Evolutionary conservation across 1,140 invertebrate genomes (phyloP).

Genomic region (Rhopalosiphum padi): DNA sequence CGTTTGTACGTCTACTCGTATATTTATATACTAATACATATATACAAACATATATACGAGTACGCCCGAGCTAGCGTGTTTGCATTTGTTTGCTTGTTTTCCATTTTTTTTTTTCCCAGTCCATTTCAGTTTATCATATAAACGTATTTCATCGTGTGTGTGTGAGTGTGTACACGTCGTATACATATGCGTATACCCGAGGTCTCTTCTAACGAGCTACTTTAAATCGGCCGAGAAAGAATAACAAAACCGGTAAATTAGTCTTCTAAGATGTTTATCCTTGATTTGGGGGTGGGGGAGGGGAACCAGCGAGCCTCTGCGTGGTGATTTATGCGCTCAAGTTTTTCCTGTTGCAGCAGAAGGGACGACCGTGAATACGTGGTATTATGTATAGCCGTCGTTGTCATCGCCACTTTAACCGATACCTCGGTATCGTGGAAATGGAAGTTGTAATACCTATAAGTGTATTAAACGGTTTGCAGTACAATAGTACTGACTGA

Average conservation of each 20-base stretch:
- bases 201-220: neutral
- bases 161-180: neutral
- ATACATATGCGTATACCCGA: neutral
- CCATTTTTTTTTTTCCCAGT: neutral
- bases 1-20: neutral
- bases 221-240: slow-evolving; percentile 26
- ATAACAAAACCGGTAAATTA: slow-evolving; percentile 51
- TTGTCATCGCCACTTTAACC: neutral
- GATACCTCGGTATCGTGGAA: neutral
- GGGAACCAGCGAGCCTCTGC: neutral
- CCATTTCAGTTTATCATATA: neutral
- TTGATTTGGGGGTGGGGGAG: neutral
- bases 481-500: neutral
- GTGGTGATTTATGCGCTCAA: slow-evolving; percentile 30
- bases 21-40: neutral
- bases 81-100: slow-evolving; percentile 11
- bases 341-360: neutral
- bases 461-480: neutral
- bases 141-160: neutral
- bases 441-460: neutral
- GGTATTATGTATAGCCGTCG: neutral
- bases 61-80: neutral
- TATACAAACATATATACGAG: neutral
- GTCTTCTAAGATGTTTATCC: slow-evolving; percentile 42
- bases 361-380: neutral